Evolutionary conservation across 2,797 vertebrate species (phyloP).

Genomic region (Anisognathus igniventris): DNA sequence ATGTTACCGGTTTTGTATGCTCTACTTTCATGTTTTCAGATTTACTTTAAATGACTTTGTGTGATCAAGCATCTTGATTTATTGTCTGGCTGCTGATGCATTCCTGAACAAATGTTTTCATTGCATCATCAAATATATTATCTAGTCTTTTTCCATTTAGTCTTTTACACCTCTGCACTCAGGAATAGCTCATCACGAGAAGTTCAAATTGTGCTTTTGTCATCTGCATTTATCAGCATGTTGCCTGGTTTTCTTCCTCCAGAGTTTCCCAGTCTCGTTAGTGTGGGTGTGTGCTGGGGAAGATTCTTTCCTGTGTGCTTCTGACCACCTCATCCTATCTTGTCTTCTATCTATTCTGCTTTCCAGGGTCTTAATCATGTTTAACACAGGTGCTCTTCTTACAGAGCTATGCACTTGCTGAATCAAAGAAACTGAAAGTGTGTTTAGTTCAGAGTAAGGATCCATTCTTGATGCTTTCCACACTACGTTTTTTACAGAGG

Average conservation of each 20-base stretch:
- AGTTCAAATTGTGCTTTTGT: not conserved
- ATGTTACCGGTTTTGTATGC: not conserved
- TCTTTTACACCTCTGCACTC: not conserved
- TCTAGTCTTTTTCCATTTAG: not conserved
- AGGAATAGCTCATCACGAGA: not conserved
- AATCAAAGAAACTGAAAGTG: not conserved
- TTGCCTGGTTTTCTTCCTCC: not conserved
- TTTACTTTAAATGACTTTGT: not conserved
- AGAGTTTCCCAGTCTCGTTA: not conserved
- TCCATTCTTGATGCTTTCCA: not conserved
- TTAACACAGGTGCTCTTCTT: not conserved
- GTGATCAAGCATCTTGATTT: not conserved
- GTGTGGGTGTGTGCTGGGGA: not conserved
- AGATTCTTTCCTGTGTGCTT: not conserved
- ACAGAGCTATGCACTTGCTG: not conserved
- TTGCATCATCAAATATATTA: not conserved
- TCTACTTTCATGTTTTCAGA: not conserved
- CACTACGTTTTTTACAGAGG: not conserved
- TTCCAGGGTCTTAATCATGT: not conserved
- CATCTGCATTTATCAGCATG: not conserved
- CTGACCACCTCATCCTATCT: not conserved
- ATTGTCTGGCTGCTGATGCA: not conserved
- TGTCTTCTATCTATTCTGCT: not conserved
- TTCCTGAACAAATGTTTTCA: not conserved
- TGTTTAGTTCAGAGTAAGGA: not conserved